These are phyloP conservation scores for Pogonomyrmex californicus DNA, from an alignment of 1,140 invertebrate species.

Conservation along the genomic window DNA sequence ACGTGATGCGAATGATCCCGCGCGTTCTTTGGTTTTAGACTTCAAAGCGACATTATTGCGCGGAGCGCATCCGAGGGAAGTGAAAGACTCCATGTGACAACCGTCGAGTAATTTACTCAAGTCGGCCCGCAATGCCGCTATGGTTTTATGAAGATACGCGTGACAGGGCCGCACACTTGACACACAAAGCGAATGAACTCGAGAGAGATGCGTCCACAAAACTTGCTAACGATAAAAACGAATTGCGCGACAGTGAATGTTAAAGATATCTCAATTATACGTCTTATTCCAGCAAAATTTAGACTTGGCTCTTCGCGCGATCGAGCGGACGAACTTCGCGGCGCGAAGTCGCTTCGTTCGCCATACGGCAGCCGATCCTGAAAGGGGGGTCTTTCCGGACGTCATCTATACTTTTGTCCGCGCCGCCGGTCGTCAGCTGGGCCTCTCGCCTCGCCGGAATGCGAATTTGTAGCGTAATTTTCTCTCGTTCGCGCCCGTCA, in stretches of 20 bases:
- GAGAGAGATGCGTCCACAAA: neutral
- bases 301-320: neutral
- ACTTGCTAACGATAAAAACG: neutral
- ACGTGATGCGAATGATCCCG: conserved; percentile 18
- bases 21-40: conserved; percentile 41
- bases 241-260: no score
- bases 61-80: neutral
- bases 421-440: conserved; percentile 34
- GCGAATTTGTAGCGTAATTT: conserved; percentile 65
- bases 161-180: conserved; percentile 18
- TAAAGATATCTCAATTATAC: no score
- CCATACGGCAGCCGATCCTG: conserved; percentile 13
- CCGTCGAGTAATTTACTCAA: conserved; percentile 53
- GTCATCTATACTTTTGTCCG: conserved; percentile 55
- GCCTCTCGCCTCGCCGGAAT: conserved; percentile 10
- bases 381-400: conserved; percentile 17
- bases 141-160: conserved; percentile 32
- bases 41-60: conserved; percentile 44
- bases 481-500: conserved; percentile 54
- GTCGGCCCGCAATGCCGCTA: conserved; percentile 14
- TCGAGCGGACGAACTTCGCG: neutral
- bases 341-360: neutral
- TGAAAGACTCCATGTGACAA: conserved; percentile 28
- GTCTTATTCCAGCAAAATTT: neutral
- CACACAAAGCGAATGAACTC: neutral